A percentile compares a stretch with the other conserved stretches of the same genome.
phyloP scores from a whole-genome alignment of 2,888 invertebrate genomes.

The Tetanocera ferruginea region DNA sequence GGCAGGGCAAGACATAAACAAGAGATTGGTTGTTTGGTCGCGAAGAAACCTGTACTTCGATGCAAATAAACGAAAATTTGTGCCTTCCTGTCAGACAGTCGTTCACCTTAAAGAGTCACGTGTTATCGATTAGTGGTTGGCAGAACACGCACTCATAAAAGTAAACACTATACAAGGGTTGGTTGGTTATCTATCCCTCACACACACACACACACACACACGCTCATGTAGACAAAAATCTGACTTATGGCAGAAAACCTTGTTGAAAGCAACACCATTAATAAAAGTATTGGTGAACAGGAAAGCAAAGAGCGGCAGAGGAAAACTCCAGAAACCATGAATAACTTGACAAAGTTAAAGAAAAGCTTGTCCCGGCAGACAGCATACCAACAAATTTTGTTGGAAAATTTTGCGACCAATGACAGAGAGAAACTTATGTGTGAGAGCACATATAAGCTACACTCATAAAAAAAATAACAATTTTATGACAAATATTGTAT shows the following conservation, averaged over 20 bases:
- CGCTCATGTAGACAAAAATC: background rate
- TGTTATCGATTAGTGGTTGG: conserved; percentile 61
- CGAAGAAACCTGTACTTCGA: background rate
- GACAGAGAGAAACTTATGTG: too few relatives aligned
- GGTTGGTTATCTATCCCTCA: background rate
- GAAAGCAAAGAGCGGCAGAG: background rate
- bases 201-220: conserved; percentile 8
- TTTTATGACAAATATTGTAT: too few relatives aligned
- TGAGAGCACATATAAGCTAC: too few relatives aligned
- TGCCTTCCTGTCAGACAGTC: conserved; percentile 55
- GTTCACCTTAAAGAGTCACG: conserved; percentile 66
- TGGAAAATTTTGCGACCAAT: too few relatives aligned
- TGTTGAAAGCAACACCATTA: background rate
- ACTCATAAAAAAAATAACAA: too few relatives aligned
- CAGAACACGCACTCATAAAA: conserved; percentile 37
- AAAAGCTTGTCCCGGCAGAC: background rate
- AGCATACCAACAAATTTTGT: background rate
- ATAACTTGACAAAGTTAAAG: too few relatives aligned
- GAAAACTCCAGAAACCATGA: background rate
- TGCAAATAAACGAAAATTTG: background rate
- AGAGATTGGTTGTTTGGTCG: conserved; percentile 7
- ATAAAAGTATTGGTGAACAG: background rate
- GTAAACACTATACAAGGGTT: conserved; percentile 5
- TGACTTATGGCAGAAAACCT: background rate
- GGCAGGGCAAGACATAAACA: background rate